These are phyloP conservation scores for Corythornis vintsioides DNA, from an alignment of 2,113 vertebrate genomes.

Conservation along the genomic window DNA sequence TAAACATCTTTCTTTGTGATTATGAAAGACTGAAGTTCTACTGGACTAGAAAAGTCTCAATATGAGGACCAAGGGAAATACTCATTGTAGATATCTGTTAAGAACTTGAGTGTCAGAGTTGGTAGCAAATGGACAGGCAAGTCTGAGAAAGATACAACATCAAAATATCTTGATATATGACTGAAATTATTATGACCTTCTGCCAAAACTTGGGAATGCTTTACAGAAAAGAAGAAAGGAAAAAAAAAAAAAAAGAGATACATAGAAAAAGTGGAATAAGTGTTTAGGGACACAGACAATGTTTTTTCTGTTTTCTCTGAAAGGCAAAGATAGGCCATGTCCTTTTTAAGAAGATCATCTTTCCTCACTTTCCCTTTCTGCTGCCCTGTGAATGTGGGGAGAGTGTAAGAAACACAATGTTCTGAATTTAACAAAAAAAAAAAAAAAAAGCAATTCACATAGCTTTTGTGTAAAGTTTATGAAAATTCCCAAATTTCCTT, in stretches of 20 bases:
- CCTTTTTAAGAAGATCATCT: not conserved
- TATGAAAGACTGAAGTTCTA: not conserved
- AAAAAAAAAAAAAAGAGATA: not conserved
- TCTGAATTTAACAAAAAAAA: not conserved
- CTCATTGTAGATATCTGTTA: not conserved
- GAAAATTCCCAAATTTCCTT: not conserved
- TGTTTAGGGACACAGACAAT: not conserved
- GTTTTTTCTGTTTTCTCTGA: not conserved
- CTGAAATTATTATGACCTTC: not conserved
- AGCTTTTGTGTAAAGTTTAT: not conserved
- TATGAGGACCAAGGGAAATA: not conserved
- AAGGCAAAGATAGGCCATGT: not conserved
- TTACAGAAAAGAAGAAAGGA: not conserved
- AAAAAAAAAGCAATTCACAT: not conserved
- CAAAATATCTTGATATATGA: constrained; percentile 29
- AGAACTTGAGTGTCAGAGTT: not conserved
- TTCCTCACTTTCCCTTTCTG: not conserved
- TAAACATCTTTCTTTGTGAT: not conserved
- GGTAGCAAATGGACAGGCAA: not conserved
- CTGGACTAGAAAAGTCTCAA: not conserved
- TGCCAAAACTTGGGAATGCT: constrained; percentile 14
- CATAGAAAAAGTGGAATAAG: not conserved
- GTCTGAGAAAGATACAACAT: not conserved
- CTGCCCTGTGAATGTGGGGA: not conserved
- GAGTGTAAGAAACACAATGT: not conserved